These are phyloP conservation scores for Chromoteleia sp. DNA, from an alignment of 2,888 invertebrate genomes.

Conservation along the genomic window DNA sequence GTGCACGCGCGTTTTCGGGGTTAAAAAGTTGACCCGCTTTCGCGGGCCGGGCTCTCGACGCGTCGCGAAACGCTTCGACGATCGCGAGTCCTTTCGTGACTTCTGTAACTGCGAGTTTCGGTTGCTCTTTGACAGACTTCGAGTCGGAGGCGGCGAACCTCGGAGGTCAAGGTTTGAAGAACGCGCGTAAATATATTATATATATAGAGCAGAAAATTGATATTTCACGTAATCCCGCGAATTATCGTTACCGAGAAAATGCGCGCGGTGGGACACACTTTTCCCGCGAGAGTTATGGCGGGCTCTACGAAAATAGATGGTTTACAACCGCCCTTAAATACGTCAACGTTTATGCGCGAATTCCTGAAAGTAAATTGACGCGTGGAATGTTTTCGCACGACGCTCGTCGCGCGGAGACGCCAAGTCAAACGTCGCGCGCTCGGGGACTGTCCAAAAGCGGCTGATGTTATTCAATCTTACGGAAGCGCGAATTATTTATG, in stretches of 20 bases:
- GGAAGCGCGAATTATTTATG: conserved; percentile 42
- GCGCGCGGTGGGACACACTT: conserved; percentile 51
- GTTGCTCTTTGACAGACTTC: no score
- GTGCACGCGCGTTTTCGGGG: conserved; percentile 22
- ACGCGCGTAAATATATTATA: neutral
- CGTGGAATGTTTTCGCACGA: conserved; percentile 83
- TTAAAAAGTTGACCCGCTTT: conserved; percentile 44
- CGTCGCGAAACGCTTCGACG: neutral
- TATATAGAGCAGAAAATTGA: conserved; percentile 62
- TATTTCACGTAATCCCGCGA: conserved; percentile 57
- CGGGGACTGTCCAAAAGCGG: conserved; percentile 59
- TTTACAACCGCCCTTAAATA: conserved; percentile 84
- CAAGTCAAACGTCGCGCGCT: conserved; percentile 79
- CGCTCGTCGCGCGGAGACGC: conserved; percentile 77
- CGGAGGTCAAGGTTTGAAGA: conserved; percentile 52
- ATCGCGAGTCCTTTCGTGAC: neutral
- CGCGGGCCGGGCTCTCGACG: neutral
- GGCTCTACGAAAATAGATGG: conserved; percentile 82
- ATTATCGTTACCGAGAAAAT: conserved; percentile 63
- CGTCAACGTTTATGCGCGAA: conserved; percentile 83
- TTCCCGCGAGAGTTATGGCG: conserved; percentile 48
- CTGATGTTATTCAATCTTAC: conserved; percentile 71
- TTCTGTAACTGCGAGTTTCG: no score
- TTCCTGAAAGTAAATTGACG: conserved; percentile 84
- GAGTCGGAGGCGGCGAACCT: neutral